These are phyloP conservation scores for Carcharodon carcharias DNA, from an alignment of 2,797 vertebrate species.

Conservation along the genomic window DNA sequence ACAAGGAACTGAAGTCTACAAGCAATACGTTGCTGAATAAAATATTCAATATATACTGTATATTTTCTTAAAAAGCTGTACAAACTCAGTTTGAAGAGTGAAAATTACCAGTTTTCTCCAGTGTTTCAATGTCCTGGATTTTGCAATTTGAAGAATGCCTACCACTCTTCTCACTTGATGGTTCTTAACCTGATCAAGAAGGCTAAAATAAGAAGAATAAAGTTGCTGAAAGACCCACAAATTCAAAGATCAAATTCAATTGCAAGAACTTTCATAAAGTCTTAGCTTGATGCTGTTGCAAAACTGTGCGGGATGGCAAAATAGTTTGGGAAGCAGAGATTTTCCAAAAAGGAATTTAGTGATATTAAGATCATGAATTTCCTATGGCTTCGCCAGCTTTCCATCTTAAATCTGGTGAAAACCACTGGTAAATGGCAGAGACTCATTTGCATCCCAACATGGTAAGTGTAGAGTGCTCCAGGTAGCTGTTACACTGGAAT, in stretches of 20 bases:
- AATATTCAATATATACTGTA: constrained; percentile 16
- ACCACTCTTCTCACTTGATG: constrained; percentile 67
- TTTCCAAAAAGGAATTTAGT: background rate
- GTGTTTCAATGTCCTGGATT: constrained; percentile 58
- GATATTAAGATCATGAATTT: background rate
- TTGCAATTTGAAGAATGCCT: constrained; percentile 67
- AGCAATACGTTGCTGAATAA: background rate
- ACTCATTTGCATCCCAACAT: background rate
- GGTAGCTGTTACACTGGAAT: background rate
- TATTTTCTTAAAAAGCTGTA: background rate
- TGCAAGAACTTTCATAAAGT: background rate
- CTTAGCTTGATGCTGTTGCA: background rate
- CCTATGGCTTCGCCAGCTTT: background rate
- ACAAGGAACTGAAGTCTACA: background rate
- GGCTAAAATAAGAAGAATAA: constrained; percentile 52
- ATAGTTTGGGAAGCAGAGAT: background rate
- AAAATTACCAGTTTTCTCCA: constrained; percentile 71
- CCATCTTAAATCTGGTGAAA: background rate
- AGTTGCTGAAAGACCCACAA: background rate
- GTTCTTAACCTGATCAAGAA: constrained; percentile 69
- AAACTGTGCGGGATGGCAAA: background rate
- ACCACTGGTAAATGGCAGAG: background rate
- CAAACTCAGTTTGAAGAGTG: background rate
- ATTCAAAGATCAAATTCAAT: background rate
- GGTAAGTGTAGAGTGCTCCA: background rate